phyloP scores from a whole-genome alignment of 2,797 vertebrate species.

The Takifugu rubripes region DNA sequence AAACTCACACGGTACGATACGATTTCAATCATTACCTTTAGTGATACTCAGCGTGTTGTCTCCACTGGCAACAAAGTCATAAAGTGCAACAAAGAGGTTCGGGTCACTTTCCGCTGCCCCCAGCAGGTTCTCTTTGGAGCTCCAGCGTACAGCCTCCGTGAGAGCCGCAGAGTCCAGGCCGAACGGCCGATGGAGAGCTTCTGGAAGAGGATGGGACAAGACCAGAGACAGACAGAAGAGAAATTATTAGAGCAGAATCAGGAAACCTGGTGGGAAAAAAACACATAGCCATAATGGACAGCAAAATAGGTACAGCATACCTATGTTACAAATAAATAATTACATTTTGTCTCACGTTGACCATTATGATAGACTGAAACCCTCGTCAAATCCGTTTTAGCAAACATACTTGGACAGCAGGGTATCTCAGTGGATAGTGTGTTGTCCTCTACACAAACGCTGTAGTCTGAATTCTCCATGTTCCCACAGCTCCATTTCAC shows the following conservation, averaged over 20 bases:
- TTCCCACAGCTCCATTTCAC: not conserved
- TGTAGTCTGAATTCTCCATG: not conserved
- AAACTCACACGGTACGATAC: not conserved
- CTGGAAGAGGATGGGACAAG: conserved; percentile 62
- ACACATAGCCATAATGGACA: not conserved
- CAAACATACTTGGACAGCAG: not conserved
- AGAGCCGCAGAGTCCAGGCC: conserved; percentile 90
- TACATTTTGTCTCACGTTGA: not conserved
- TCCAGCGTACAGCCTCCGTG: conserved; percentile 97
- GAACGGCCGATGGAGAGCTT: conserved; percentile 92
- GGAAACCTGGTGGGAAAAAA: not conserved
- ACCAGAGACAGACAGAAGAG: conserved; percentile 11
- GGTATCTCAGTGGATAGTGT: not conserved
- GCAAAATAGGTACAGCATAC: not conserved
- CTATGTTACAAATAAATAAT: not conserved
- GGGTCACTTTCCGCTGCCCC: conserved; percentile 96
- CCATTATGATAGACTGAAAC: not conserved
- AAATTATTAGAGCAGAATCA: conserved; percentile 1
- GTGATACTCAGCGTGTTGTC: conserved; percentile 99
- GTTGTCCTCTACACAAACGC: not conserved
- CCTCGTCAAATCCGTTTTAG: not conserved
- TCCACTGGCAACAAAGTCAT: conserved; percentile 98
- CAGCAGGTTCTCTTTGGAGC: conserved; percentile 98
- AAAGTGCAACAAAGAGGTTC: conserved; percentile 99
- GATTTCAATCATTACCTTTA: conserved; percentile 81